Base-by-base conservation (phyloP, 2,113 vertebrate species). In the Oreochromis niloticus region DNA sequence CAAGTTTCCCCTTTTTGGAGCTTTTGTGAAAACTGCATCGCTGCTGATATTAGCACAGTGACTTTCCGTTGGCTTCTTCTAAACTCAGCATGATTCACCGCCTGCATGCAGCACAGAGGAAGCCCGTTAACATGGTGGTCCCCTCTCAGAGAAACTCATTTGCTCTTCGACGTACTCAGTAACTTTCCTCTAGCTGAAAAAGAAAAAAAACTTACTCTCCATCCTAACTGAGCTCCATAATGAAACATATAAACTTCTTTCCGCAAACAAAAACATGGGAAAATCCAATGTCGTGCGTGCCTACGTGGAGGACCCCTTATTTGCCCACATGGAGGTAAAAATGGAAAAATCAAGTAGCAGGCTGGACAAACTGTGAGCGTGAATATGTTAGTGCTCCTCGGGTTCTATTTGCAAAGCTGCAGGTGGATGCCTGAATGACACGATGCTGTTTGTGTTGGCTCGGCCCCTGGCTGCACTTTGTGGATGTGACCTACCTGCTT, bases 251-350 rank as follows among this genome's bases (percentile, higher is more conserved):
- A 88, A 91, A 94, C 66, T 91, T 88, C 87, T 93, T 78, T 95
- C 90, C 90, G 5, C 86, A 94, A 95, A 95, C 91, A 95, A 86
- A 94, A 95, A 95, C 91, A 95, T 85, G 92, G 94, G 93, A 94
- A 95, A 95, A 88, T 92, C 89, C 85, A 32, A 90, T 84, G 88
- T 93, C 85, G 91, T 68, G 87, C 56, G 83, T 87, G 89, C 88
- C 57, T 85, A 39, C 46, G 43, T 22, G 87, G 89, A 90, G 78
- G 85, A 92, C 48, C 92, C 91, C 84, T 85, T 92, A 79, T 94
- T 94, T 94, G 90, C 85, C 24, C 88, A 91, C 22, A 80, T 87
- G 92, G 92, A 91, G 82, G 92, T 93, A 87, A 93, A 95, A 91
- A 88, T 87, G 91, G 94, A 94, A 96, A 66, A 95, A 93, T 84